These are phyloP conservation scores for Planococcus citri DNA, from an alignment of 1,140 invertebrate genomes.

Conservation along the genomic window DNA sequence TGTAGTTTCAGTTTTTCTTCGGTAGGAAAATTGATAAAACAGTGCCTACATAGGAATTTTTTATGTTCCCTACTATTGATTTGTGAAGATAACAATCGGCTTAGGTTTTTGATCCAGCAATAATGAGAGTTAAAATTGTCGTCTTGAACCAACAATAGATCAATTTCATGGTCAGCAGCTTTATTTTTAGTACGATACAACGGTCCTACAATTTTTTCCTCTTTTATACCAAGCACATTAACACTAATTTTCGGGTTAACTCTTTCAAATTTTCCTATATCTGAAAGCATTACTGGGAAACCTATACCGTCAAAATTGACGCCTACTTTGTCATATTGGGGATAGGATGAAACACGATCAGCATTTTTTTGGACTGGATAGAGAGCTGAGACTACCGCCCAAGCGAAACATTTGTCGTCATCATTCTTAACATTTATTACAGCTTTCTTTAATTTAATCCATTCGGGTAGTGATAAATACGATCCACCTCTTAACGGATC, in stretches of 20 bases:
- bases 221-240: not conserved
- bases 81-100: not conserved
- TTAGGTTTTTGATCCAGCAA: not conserved
- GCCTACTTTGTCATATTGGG: not conserved
- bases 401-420: conserved; percentile 1
- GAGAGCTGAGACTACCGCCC: not conserved
- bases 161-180: not conserved
- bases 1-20: not conserved
- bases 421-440: conserved; percentile 19
- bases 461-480: not conserved
- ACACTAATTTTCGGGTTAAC: not conserved
- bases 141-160: not conserved
- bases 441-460: not conserved
- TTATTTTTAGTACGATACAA: not conserved
- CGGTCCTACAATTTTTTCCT: not conserved
- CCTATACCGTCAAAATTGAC: conserved; percentile 6
- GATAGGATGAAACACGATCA: no score
- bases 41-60: not conserved
- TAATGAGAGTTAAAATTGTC: conserved; percentile 5
- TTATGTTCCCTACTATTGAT: not conserved
- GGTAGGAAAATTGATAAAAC: not conserved
- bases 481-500: not conserved
- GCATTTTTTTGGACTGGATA: no score
- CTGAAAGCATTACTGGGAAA: not conserved
- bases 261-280: not conserved